Percentiles rank a stretch among this genome's conserved stretches.
Evolutionary conservation across 2,797 vertebrate genomes (phyloP).

Genomic region (Fistularia tabacaria): DNA sequence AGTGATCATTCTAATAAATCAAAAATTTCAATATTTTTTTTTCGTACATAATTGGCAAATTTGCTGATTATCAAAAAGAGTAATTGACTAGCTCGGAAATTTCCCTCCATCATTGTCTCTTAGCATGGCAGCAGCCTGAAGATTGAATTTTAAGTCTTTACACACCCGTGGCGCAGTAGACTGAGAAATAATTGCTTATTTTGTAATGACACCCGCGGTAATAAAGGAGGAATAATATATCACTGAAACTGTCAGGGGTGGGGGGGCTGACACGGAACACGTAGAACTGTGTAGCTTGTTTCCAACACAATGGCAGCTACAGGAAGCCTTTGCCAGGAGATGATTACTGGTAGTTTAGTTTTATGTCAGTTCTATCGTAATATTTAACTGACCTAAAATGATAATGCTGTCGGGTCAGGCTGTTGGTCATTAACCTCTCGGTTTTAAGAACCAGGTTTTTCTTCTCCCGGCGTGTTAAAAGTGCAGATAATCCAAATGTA

Average conservation of each 20-base stretch:
- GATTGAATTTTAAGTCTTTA: slow-evolving; percentile 71
- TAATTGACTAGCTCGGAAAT: slow-evolving; percentile 32
- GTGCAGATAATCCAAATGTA: too few relatives aligned
- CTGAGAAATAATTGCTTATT: slow-evolving; percentile 70
- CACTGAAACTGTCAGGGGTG: too few relatives aligned
- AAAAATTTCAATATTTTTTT: too few relatives aligned
- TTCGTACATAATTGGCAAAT: too few relatives aligned
- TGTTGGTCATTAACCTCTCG: slow-evolving; percentile 5
- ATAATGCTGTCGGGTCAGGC: slow-evolving; percentile 19
- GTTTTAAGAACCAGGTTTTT: too few relatives aligned
- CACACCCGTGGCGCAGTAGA: slow-evolving; percentile 66
- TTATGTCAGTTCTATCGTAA: slow-evolving; percentile 16
- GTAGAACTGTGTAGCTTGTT: too few relatives aligned
- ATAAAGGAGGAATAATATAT: slow-evolving; percentile 30
- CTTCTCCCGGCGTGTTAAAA: too few relatives aligned
- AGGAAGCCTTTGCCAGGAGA: slow-evolving; percentile 17
- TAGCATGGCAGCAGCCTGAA: slow-evolving; percentile 46
- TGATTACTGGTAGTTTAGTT: slow-evolving; percentile 17
- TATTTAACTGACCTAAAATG: slow-evolving; percentile 12
- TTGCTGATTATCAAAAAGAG: too few relatives aligned
- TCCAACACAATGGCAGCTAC: too few relatives aligned
- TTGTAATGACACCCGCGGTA: slow-evolving; percentile 51
- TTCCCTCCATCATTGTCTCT: slow-evolving; percentile 37
- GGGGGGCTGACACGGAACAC: too few relatives aligned
- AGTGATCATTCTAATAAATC: too few relatives aligned